Evolutionary conservation across 2,888 invertebrate genomes (phyloP), one percentile per base, ranked within the genome.

Genomic region (Stenurella melanura): DNA sequence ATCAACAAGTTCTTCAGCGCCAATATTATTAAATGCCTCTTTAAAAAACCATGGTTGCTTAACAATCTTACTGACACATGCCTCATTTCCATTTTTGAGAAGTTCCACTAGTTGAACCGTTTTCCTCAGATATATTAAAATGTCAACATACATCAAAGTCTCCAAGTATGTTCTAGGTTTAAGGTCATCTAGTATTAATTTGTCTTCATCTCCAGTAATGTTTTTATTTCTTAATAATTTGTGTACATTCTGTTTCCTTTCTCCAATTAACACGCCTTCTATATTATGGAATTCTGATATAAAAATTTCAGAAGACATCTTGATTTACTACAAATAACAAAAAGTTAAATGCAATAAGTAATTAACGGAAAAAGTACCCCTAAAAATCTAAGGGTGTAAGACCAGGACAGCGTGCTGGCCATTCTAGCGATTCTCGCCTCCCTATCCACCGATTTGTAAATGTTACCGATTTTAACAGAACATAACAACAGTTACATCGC

Each of bases 1-100:
- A 70, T 82, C 73, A 1, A 84, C 81, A 5, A 85, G 75, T 34
- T 72, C 50, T 4, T 78, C 58, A 58, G 79, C 71, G 18, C 68
- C 58, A 12, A 79, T 64, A 67, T 81, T 56, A 66, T 72, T 64
- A 57, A 85, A 80, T 19, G 75, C 77, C 17, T 79, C 77, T 77
- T 83, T 68, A 54, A 84, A 83, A 71, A 84, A 83, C 84, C 84
- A 85, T 64, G 30, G 19, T 60, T 82, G 80, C 66, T 83, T 85
- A 38, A 83, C 71, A 30, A 85, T 80, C 58, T 76, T 79, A 42
- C 80, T 83, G 1, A 80, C 77, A 54, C 82, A 78, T 11, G 78
- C 67, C 34, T 80, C 82, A 76, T 81, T 80, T 81, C 83, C 85
- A 57, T 68, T 68, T 74, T 78, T 75, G 12, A 85, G 73, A 30